Conservation (phyloP, 2,888 invertebrate species). For the Nephrotoma appendiculata region DNA sequence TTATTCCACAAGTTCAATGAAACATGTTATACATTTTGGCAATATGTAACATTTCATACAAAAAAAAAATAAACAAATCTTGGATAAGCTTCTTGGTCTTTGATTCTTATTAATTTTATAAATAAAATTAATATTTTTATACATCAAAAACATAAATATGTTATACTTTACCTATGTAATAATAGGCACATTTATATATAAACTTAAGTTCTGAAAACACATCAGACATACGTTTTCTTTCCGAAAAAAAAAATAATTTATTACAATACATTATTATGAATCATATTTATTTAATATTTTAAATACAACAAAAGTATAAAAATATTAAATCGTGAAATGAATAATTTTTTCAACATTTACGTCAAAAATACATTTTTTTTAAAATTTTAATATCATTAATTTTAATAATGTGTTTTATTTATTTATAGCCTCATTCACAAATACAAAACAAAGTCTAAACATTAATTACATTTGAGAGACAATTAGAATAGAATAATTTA, state of each 20-base stretch:
- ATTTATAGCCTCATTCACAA: not conserved
- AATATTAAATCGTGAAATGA: not conserved
- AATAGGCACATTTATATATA: not conserved
- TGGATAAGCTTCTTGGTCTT: not conserved
- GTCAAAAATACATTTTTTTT: not conserved
- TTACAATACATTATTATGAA: not conserved
- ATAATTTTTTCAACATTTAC: not conserved
- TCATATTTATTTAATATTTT: not conserved
- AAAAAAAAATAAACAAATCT: not conserved
- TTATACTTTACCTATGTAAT: not conserved
- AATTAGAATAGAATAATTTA: not conserved
- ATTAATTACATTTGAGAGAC: not conserved
- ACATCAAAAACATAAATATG: not conserved
- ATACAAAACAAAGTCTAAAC: not conserved
- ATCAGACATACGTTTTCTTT: not conserved
- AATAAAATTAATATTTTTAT: not conserved
- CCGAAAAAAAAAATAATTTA: not conserved
- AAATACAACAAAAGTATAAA: not conserved
- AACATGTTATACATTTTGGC: not conserved
- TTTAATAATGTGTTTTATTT: not conserved
- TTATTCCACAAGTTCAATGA: not conserved
- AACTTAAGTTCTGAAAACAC: not conserved
- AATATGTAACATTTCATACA: not conserved
- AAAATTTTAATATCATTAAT: not conserved
- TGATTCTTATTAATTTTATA: not conserved